A percentile compares a stretch with the other conserved stretches of the same genome.
phyloP scores from a whole-genome alignment of 1,140 invertebrate species.

The Spodoptera frugiperda region DNA sequence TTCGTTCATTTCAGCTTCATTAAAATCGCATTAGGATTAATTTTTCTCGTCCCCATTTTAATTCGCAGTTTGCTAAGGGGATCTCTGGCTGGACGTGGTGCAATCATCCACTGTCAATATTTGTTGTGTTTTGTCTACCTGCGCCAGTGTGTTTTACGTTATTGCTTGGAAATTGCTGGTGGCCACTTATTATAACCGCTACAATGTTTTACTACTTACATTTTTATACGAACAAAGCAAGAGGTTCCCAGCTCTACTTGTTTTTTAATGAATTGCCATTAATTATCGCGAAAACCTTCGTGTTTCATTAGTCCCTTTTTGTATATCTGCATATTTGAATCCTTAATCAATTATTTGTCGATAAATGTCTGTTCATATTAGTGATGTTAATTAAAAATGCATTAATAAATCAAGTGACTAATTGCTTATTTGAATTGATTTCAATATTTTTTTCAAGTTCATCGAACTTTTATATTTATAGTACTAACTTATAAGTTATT shows the following conservation, averaged over 20 bases:
- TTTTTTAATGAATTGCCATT: constrained; percentile 12
- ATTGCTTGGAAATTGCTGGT: constrained; percentile 52
- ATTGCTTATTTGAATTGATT: neutral
- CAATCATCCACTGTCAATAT: constrained; percentile 85
- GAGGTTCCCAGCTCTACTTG: neutral
- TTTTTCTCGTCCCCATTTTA: constrained; percentile 85
- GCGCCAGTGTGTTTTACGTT: constrained; percentile 67
- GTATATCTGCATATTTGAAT: constrained; percentile 21
- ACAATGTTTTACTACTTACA: constrained; percentile 40
- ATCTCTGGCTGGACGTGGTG: constrained; percentile 74
- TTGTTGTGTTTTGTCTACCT: constrained; percentile 77
- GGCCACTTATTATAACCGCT: constrained; percentile 48
- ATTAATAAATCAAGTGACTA: neutral
- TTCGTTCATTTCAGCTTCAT: constrained; percentile 84
- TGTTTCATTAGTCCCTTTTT: constrained; percentile 23
- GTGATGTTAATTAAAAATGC: neutral
- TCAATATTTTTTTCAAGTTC: neutral
- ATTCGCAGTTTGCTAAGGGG: constrained; percentile 83
- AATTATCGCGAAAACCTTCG: neutral
- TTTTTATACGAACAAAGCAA: neutral
- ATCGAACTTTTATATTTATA: too few species aligned
- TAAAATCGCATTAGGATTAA: constrained; percentile 86
- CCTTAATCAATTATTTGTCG: constrained; percentile 1
- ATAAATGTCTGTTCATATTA: constrained; percentile 16
- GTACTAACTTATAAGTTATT: neutral